Evolutionary conservation across 1,140 invertebrate species (phyloP), one percentile per base, ranked within the genome.

Genomic region (Thereuonema tuberculata): DNA sequence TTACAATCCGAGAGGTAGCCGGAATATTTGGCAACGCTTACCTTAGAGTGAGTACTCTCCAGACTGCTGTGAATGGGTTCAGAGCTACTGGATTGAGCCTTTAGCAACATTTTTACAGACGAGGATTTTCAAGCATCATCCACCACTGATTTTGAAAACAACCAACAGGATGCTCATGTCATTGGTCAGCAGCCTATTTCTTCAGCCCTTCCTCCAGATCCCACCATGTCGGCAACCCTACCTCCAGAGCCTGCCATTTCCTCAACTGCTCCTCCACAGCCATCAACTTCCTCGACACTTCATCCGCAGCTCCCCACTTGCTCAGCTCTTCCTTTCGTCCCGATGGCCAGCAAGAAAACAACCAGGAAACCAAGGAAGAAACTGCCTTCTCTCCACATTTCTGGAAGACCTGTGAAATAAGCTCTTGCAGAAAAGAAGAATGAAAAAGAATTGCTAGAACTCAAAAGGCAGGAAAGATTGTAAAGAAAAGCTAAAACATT

Each of bases 81-180:
- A 29, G 55, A 59, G 54, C 46, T 14, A 31, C 63, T 57, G 64
- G 67, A 64, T 67, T 48, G 62, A 48, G 2, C 67, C 64, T 14
- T 64, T 65, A 54, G 55, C 25, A 20, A 61, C 14, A 61, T 65
- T 56, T 64, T 64, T 53, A 60, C 62, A 20, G 63, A 64, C 17
- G 43, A 21, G 31, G 60, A 60, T 25, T 65, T 62, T 50, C 21
- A 62, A 25, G 47, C 59, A 20, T 47, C 59, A 15, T 59, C 49
- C 47, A 62, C 56, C 50, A 62, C 64, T 17, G 62, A 65, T 58
- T 5, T 37, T 37, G 31, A 37, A 37, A 37, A 37, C 31, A 37
- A 17, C 31, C 17, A 37, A 37, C 31, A 37, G 31, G 17, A 37
- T 37, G 31, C 31, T 37, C 31, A 5, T 37, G 31, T 17, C 17